phyloP scores from a whole-genome alignment of 2,888 invertebrate genomes.

The Sesia apiformis region DNA sequence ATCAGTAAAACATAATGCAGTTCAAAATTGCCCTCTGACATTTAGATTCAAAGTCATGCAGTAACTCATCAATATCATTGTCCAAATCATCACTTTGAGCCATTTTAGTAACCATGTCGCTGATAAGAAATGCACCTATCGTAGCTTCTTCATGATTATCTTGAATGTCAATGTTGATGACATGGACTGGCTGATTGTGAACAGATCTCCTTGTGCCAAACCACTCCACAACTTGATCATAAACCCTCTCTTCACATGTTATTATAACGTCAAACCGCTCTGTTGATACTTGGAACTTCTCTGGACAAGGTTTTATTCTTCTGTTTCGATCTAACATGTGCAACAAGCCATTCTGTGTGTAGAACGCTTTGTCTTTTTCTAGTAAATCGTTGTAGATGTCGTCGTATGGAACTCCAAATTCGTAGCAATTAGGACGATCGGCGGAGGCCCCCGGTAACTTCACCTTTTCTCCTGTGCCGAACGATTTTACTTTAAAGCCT shows the following conservation, averaged over 20 bases:
- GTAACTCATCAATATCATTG: slow-evolving; percentile 96
- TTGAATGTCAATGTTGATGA: slow-evolving; percentile 98
- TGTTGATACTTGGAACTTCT: slow-evolving; percentile 91
- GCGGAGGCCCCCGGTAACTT: slow-evolving; percentile 96
- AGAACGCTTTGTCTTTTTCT: slow-evolving; percentile 92
- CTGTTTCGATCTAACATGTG: slow-evolving; percentile 98
- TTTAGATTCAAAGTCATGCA: slow-evolving; percentile 95
- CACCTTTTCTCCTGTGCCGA: slow-evolving; percentile 95
- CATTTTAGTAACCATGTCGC: slow-evolving; percentile 94
- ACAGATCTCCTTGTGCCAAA: slow-evolving; percentile 87
- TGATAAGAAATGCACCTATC: slow-evolving; percentile 97
- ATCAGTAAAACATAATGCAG: slow-evolving; percentile 94
- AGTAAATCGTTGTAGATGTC: slow-evolving; percentile 95
- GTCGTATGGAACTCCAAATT: slow-evolving; percentile 96
- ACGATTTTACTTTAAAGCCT: slow-evolving; percentile 95
- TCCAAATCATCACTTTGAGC: slow-evolving; percentile 93
- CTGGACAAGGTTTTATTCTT: slow-evolving; percentile 94
- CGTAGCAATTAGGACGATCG: slow-evolving; percentile 96
- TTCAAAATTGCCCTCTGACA: slow-evolving; percentile 91
- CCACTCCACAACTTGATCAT: slow-evolving; percentile 97
- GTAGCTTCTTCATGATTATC: slow-evolving; percentile 99
- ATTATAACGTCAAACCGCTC: slow-evolving; percentile 97
- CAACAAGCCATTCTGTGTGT: slow-evolving; percentile 97
- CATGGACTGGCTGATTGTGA: slow-evolving; percentile 92
- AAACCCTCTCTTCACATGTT: slow-evolving; percentile 98